phyloP scores from a whole-genome alignment of 2,113 vertebrate genomes.

The Agelaius tricolor region DNA sequence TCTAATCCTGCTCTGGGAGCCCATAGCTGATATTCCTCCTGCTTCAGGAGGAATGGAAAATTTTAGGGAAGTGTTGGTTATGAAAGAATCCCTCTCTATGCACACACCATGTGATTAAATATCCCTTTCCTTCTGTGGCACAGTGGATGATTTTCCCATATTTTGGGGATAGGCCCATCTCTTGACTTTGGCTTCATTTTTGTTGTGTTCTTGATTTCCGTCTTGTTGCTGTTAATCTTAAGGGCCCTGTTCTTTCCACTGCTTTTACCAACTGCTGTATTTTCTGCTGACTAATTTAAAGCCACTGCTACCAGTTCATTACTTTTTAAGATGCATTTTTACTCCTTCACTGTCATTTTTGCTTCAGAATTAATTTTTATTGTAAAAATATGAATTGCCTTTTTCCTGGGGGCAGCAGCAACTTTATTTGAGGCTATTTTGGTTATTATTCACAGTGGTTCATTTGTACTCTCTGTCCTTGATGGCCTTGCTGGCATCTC shows the following conservation, averaged over 20 bases:
- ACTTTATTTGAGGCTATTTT: not conserved
- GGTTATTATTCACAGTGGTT: not conserved
- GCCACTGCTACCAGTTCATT: not conserved
- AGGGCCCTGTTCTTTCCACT: not conserved
- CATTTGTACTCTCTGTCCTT: not conserved
- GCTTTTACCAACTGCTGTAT: not conserved
- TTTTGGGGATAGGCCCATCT: not conserved
- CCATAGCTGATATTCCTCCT: not conserved
- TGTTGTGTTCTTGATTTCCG: not conserved
- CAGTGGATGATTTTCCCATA: not conserved
- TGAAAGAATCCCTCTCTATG: not conserved
- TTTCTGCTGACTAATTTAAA: not conserved
- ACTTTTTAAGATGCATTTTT: not conserved
- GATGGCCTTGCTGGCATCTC: not conserved
- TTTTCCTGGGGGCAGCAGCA: not conserved
- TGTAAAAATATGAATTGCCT: not conserved
- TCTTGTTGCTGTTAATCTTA: not conserved
- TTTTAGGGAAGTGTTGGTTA: not conserved
- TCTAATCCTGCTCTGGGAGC: not conserved
- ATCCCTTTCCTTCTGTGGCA: not conserved
- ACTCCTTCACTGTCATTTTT: not conserved
- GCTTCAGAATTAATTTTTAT: not conserved
- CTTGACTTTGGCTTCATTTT: not conserved
- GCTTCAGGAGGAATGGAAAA: not conserved
- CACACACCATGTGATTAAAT: fast-evolving